phyloP scores from a whole-genome alignment of 2,888 invertebrate genomes.

The Carcina quercana region DNA sequence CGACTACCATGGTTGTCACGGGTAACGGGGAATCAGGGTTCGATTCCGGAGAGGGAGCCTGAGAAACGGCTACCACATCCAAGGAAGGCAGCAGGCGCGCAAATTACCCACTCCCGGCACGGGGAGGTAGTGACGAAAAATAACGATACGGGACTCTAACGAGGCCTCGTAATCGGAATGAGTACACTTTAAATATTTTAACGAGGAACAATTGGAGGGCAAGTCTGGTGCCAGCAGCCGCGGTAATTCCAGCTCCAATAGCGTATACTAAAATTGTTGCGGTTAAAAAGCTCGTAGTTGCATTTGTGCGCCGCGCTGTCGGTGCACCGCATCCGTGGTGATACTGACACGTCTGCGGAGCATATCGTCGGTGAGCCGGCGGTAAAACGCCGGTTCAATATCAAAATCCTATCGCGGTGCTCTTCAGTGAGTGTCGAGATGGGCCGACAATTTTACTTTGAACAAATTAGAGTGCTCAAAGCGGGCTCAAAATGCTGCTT shows the following conservation, averaged over 20 bases:
- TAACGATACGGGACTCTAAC: conserved; percentile 76
- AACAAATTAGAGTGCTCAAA: conserved; percentile 80
- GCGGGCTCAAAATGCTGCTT: conserved; percentile 65
- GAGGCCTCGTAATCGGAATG: conserved; percentile 74
- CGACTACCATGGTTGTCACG: conserved; percentile 80
- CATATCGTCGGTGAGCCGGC: conserved; percentile 37
- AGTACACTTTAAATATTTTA: conserved; percentile 68
- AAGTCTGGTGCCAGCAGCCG: conserved; percentile 81
- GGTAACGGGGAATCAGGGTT: conserved; percentile 85
- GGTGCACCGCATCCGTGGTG: conserved; percentile 61
- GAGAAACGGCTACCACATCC: conserved; percentile 78
- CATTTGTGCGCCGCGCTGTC: conserved; percentile 52
- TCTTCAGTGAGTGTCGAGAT: conserved; percentile 33
- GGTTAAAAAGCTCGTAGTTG: conserved; percentile 77
- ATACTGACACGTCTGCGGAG: conserved; percentile 35
- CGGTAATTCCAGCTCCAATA: conserved; percentile 82
- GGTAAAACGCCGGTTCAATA: conserved; percentile 32
- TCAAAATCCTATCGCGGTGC: conserved; percentile 32
- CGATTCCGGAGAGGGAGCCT: conserved; percentile 76
- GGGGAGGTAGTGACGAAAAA: conserved; percentile 78
- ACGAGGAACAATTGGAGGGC: conserved; percentile 78
- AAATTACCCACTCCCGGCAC: conserved; percentile 41
- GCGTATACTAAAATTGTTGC: conserved; percentile 83
- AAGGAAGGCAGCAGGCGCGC: conserved; percentile 83
- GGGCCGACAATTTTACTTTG: conserved; percentile 75